Percentiles rank a stretch among this genome's conserved stretches.
Evolutionary conservation across 2,113 vertebrate species (phyloP).

Genomic region (Sturnira hondurensis): DNA sequence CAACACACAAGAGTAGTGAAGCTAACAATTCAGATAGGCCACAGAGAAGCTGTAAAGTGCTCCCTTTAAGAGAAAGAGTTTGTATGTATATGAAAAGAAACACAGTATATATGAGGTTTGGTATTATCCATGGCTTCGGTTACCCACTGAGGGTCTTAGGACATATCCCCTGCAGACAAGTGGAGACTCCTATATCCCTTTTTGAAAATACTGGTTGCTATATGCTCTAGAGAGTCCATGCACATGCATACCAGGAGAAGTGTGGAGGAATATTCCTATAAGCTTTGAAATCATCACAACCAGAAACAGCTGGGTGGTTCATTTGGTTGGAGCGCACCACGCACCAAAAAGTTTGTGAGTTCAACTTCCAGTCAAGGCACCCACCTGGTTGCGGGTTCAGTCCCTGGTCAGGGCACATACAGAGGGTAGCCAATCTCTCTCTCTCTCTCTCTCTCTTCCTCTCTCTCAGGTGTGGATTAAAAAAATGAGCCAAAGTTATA

Average conservation of each 20-base stretch:
- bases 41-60: background rate
- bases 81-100: background rate
- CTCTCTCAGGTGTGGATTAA: too few species aligned
- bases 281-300: background rate
- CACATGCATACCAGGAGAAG: background rate
- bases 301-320: background rate
- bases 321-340: too few species aligned
- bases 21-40: background rate
- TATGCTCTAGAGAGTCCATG: background rate
- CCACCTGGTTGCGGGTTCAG: too few species aligned
- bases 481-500: background rate
- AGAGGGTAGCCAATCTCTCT: too few species aligned
- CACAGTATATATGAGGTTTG: background rate
- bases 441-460: too few species aligned
- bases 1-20: background rate
- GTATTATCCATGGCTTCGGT: background rate
- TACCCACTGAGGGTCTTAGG: background rate
- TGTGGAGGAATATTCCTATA: background rate
- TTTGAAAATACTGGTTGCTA: background rate
- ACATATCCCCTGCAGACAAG: background rate
- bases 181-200: background rate
- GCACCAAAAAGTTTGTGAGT: too few species aligned
- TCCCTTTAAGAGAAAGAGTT: background rate
- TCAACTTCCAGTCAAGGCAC: too few species aligned
- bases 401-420: too few species aligned